These are phyloP conservation scores for Subanguina moxae DNA, from an alignment of 1,140 invertebrate genomes.

Conservation along the genomic window DNA sequence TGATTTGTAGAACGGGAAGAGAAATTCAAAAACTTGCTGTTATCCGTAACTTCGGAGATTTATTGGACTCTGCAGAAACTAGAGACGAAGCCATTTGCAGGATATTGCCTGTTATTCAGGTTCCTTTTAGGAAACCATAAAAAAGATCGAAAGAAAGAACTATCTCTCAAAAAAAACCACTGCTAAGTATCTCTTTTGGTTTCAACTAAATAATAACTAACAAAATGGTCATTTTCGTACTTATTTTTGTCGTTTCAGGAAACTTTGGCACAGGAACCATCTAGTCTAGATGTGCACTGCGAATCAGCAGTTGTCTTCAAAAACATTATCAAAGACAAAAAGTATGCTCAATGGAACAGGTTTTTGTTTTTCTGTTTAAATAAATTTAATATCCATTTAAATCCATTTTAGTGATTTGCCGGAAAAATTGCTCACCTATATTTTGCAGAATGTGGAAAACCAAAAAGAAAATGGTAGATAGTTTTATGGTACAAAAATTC, in stretches of 20 bases:
- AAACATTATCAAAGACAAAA: conserved; percentile 33
- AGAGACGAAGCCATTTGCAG: conserved; percentile 15
- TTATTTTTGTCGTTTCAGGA: conserved; percentile 19
- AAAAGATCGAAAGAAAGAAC: not conserved
- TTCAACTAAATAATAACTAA: no score
- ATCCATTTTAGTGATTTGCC: conserved; percentile 20
- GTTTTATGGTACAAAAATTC: no score
- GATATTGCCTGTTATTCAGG: conserved; percentile 26
- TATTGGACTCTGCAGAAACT: conserved; percentile 19
- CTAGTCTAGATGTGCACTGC: conserved; percentile 36
- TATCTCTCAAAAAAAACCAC: not conserved
- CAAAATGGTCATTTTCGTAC: not conserved
- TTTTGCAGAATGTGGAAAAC: conserved; percentile 28
- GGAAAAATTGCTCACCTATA: conserved; percentile 16
- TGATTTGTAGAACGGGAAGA: conserved; percentile 11
- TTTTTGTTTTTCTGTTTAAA: conserved; percentile 8
- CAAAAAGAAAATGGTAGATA: conserved; percentile 33
- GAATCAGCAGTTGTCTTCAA: conserved; percentile 33
- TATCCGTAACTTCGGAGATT: conserved; percentile 27
- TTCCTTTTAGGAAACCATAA: no score
- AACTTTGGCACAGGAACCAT: conserved; percentile 21
- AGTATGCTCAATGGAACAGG: conserved; percentile 17
- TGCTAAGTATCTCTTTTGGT: not conserved
- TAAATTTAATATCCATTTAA: conserved; percentile 3
- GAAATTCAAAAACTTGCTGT: conserved; percentile 30